Base-by-base conservation (phyloP, 1,140 invertebrate genomes). In the Pinna nobilis region DNA sequence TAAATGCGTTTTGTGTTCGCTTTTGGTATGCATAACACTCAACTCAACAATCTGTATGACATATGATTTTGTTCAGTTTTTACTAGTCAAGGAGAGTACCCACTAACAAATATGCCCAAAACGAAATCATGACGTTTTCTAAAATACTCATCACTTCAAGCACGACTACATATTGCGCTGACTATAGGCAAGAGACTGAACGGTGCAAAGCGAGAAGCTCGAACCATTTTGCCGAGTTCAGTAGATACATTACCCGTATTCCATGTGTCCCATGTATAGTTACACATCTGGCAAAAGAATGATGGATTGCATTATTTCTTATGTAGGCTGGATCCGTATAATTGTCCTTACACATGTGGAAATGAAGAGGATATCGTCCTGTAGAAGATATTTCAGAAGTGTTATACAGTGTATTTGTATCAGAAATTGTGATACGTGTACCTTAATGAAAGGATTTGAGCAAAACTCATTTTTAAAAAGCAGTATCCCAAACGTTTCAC, bases 201-300 rank as follows among this genome's bases (percentile, higher is more conserved):
- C n/a, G n/a, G n/a, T n/a, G n/a, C n/a, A n/a, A n/a, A n/a, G n/a
- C n/a, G n/a, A n/a, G n/a, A n/a, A n/a, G n/a, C n/a, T n/a, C n/a
- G n/a, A n/a, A n/a, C n/a, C n/a, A n/a, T n/a, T n/a, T n/a, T n/a
- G n/a, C n/a, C n/a, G n/a, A n/a, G n/a, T n/a, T n/a, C n/a, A n/a
- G n/a, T n/a, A n/a, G n/a, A n/a, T n/a, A n/a, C n/a, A n/a, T n/a
- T 70, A 82, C 80, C 41, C 20, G 39, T 2, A 74, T n/a, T 25
- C 76, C 75, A 76, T 81, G 74, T 2, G 81, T 83, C 13, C 70
- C 79, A 67, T 83, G 81, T 0, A 84, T 44, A 11, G 78, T 80
- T 20, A 82, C 68, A 72, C 83, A 84, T 37, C 81, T 61, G n/a
- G 72, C 55, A 41, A 66, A 76, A 11, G 74, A 72, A 57, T 84